Base-by-base conservation (phyloP, 2,888 invertebrate genomes). In the Pachliopta kotzebuea region DNA sequence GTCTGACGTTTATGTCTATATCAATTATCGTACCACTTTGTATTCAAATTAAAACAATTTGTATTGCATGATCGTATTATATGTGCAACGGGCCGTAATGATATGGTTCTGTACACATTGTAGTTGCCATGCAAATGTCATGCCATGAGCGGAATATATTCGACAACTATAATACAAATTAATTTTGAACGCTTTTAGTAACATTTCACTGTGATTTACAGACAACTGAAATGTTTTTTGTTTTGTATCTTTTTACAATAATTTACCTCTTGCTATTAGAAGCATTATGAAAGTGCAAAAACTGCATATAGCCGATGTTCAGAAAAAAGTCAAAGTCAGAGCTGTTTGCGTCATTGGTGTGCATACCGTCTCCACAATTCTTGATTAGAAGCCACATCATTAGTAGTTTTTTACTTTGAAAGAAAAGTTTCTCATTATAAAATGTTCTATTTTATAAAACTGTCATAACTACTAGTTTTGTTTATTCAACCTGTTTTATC, bases 81-180 rank as follows among this genome's bases (percentile, higher is more conserved):
- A 50, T 58, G 55, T 62, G 62, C 61, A 62, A 9, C 45, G 20
- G 54, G 24, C 55, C n/a, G 57, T 60, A 58, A 61, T 65, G 49
- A 55, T 65, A 54, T 45, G 49, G 37, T 55, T 55, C 49, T 54
- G 31, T 29, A 52, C 53, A 45, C 49, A 53, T 50, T 60, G 50
- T 23, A 70, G 69, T 72, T 64, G 65, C 61, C 54, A 60, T 66
- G 56, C 67, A 52, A 49, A 59, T 67, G 53, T 31, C 67, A 66
- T 70, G n/a, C 67, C 59, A 65, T 68, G 18, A 58, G 63, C 64
- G 26, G 61, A 59, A 45, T 55, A 60, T n/a, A 37, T n/a, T 45
- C 6, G 37, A 21, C 23, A 45, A 53, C 52, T 53, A 53, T 52
- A 26, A 55, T 24, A 55, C 24, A 61, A 37, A 14, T 45, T 45